These are phyloP conservation scores for Adela reaumurella DNA, from an alignment of 2,888 invertebrate genomes.

Conservation along the genomic window DNA sequence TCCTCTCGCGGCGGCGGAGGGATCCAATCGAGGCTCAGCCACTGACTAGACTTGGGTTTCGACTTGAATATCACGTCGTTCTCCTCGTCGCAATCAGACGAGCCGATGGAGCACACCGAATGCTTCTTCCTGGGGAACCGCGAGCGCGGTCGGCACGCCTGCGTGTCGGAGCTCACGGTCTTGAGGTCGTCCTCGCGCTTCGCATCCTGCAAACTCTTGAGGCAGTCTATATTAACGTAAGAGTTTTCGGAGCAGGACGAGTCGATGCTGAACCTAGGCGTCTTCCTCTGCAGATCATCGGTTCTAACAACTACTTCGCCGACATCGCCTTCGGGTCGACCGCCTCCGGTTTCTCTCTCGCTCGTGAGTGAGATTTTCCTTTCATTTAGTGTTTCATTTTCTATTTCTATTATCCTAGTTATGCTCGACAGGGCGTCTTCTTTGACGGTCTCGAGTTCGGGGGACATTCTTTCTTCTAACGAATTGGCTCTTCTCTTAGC, in stretches of 20 bases:
- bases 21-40: constrained; percentile 55
- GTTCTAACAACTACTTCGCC: constrained; percentile 39
- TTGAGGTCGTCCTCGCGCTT: constrained; percentile 40
- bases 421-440: constrained; percentile 43
- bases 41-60: constrained; percentile 56
- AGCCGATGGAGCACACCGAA: constrained; percentile 52
- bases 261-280: constrained; percentile 50
- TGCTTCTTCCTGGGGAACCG: constrained; percentile 48
- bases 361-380: constrained; percentile 45
- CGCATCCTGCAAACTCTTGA: constrained; percentile 53
- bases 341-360: constrained; percentile 47
- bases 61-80: constrained; percentile 55
- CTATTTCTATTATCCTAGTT: constrained; percentile 51
- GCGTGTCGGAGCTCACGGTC: constrained; percentile 25
- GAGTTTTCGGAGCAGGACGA: constrained; percentile 56
- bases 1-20: constrained; percentile 49
- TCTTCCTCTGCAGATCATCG: constrained; percentile 36
- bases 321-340: constrained; percentile 26
- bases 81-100: constrained; percentile 51
- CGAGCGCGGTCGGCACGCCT: constrained; percentile 31
- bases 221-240: constrained; percentile 51
- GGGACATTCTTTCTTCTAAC: constrained; percentile 30
- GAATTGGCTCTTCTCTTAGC: constrained; percentile 45
- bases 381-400: constrained; percentile 49
- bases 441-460: constrained; percentile 28